These are phyloP conservation scores for Otis tarda DNA, from an alignment of 2,113 vertebrate genomes.

Conservation along the genomic window DNA sequence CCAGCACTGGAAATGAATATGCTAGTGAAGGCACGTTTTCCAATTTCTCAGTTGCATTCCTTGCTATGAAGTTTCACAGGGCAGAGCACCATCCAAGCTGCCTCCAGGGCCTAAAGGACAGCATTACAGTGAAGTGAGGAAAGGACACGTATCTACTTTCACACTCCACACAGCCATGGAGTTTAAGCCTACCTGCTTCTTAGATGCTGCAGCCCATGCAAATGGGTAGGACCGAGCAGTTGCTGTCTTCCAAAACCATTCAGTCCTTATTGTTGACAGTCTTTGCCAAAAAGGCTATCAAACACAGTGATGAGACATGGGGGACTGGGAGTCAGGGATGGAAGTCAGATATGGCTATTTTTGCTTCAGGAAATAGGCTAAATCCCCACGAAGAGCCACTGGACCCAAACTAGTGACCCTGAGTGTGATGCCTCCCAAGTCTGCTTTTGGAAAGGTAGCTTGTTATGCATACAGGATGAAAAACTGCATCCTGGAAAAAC, in stretches of 20 bases:
- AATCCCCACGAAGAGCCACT: background rate
- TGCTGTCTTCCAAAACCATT: background rate
- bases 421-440: background rate
- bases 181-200: background rate
- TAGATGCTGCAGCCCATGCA: background rate
- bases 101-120: background rate
- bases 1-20: background rate
- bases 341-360: background rate
- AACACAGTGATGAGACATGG: background rate
- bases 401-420: background rate
- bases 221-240: background rate
- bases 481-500: slow-evolving; percentile 66
- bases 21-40: background rate
- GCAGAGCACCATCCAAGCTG: background rate
- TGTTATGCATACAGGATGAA: slow-evolving; percentile 60
- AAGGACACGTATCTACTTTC: rapidly evolving
- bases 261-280: background rate
- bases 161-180: background rate
- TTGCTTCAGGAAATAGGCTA: background rate
- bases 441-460: slow-evolving; percentile 41
- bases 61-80: background rate
- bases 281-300: background rate
- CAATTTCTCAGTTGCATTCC: background rate
- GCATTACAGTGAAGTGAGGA: background rate
- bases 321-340: background rate